Evolutionary conservation across 2,888 invertebrate genomes (phyloP).

Genomic region (Maniola hyperantus): DNA sequence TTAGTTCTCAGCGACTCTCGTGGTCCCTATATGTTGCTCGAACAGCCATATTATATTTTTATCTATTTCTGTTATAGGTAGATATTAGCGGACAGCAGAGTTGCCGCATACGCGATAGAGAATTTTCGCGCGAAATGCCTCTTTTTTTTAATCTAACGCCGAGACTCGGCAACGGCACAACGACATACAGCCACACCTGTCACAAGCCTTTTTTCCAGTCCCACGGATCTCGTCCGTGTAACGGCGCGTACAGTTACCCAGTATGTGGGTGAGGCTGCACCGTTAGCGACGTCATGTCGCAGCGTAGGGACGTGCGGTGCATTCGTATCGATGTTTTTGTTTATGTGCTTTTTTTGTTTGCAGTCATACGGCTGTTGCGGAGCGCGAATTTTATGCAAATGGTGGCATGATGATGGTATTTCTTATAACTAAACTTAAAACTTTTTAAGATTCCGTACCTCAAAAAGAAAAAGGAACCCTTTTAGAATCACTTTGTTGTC

Average conservation of each 20-base stretch:
- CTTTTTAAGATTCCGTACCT: too few species aligned
- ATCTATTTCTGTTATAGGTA: too few species aligned
- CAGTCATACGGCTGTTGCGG: background rate
- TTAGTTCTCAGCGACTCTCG: too few species aligned
- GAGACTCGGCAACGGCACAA: slow-evolving; percentile 40
- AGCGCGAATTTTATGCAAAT: background rate
- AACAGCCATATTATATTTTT: too few species aligned
- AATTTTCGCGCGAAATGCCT: slow-evolving; percentile 28
- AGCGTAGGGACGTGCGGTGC: slow-evolving; percentile 45
- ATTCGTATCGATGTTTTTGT: slow-evolving; percentile 42
- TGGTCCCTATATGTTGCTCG: too few species aligned
- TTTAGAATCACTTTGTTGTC: too few species aligned
- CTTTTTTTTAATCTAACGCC: slow-evolving; percentile 22
- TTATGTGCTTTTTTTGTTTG: background rate
- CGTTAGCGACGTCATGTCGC: slow-evolving; percentile 73
- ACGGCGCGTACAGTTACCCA: slow-evolving; percentile 75
- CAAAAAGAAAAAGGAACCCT: too few species aligned
- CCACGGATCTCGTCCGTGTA: slow-evolving; percentile 74
- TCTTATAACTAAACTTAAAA: background rate
- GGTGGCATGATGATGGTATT: background rate
- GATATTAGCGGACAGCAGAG: too few species aligned
- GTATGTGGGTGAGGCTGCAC: slow-evolving; percentile 80
- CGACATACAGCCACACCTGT: slow-evolving; percentile 43
- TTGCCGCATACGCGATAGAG: slow-evolving; percentile 8
- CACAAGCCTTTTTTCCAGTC: slow-evolving; percentile 48